Base-by-base conservation (phyloP, 1,140 invertebrate genomes). In the Charaxes varanes region DNA sequence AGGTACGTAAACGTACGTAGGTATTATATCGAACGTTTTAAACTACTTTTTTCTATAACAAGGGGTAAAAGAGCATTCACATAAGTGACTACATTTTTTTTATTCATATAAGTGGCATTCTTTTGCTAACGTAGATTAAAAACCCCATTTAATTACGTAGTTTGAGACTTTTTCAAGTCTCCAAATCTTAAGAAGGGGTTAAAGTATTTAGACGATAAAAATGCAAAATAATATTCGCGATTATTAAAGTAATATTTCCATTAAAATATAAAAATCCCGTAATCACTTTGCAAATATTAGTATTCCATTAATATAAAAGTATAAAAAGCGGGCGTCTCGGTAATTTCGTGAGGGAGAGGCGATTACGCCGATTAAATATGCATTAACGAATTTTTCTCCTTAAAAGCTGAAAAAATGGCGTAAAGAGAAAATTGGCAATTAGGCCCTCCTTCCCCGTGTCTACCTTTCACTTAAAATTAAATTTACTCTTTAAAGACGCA, bases 371-470 rank as follows among this genome's bases (percentile, higher is more conserved):
- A 79, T 82, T 78, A 82, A 82, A 80, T 80, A 80, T 83, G 71
- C 78, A 80, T 78, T 83, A 83, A 83, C 76, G 76, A 80, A 83
- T 83, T 80, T 82, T 82, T 71, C 74, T 82, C 66, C 55, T 79
- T 78, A 78, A 77, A 80, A 82, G 73, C 73, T 71, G 62, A 72
- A 80, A 80, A 80, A 80, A 72, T 62, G 68, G 64, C 66, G 78
- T 72, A 77, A 82, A 69, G 60, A 70, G 73, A 80, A 82, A 82
- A 82, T 82, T 80, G 78, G 42, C 74, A 80, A 82, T 82, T 82
- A 82, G 58, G 55, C 43, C 58, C 57, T 37, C 57, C 57, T 56
- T 42, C 59, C 49, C 35, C 47, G 41, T 51, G 45, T 52, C 61
- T 63, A 61, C 63, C 61, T 69, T 65, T 58, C 58, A 59, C 48